These are phyloP conservation scores for Drosophila tani DNA, from an alignment of 1,140 invertebrate species.

Conservation along the genomic window DNA sequence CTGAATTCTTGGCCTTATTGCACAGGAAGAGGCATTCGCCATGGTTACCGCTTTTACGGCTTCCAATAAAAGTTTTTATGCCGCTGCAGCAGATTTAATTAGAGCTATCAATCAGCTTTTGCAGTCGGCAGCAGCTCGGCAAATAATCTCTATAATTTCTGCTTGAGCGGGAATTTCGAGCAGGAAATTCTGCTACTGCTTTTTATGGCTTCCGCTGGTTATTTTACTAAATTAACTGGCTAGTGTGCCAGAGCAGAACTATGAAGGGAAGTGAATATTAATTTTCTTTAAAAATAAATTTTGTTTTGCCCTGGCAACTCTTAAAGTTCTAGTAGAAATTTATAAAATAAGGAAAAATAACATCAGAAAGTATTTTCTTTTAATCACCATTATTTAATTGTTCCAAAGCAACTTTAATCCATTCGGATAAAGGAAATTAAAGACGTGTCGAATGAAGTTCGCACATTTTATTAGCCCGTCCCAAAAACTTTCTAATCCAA, in stretches of 20 bases:
- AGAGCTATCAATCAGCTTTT: constrained; percentile 74
- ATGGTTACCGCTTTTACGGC: constrained; percentile 54
- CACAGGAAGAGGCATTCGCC: constrained; percentile 8
- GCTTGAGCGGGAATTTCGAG: constrained; percentile 27
- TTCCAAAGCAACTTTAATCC: too few species aligned
- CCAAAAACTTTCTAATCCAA: constrained; percentile 5
- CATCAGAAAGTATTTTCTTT: not conserved
- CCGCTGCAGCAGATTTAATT: constrained; percentile 66
- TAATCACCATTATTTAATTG: not conserved
- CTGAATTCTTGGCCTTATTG: constrained; percentile 23
- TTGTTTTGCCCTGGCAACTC: not conserved
- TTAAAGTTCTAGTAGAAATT: not conserved
- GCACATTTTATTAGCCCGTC: constrained; percentile 9
- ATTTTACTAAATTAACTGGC: constrained; percentile 18
- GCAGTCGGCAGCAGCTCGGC: constrained; percentile 31
- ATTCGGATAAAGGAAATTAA: constrained; percentile 7
- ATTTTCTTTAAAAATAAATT: not conserved
- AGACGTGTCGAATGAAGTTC: constrained; percentile 6
- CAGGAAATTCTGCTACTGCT: constrained; percentile 1
- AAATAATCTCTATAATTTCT: constrained; percentile 66
- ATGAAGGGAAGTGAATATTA: not conserved
- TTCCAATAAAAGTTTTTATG: constrained; percentile 74
- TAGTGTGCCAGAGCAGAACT: not conserved
- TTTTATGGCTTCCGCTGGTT: constrained; percentile 40
- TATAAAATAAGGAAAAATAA: not conserved